A percentile compares a stretch with the other conserved stretches of the same genome.
Evolutionary conservation across 2,797 vertebrate genomes (phyloP).

Genomic region (Notolabrus celidotus): DNA sequence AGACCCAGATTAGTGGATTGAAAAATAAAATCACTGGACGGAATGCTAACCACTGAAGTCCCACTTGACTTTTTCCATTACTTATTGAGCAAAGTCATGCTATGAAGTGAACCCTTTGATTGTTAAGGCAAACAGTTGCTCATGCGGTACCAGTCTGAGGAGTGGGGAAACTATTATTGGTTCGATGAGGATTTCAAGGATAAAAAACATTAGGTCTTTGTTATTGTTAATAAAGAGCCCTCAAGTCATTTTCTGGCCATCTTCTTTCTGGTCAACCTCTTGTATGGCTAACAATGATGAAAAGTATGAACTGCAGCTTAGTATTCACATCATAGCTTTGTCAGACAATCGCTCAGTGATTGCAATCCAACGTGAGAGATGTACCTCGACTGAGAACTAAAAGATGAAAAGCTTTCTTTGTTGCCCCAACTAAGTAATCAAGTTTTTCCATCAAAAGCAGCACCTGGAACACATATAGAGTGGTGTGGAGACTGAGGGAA

Average conservation of each 20-base stretch:
- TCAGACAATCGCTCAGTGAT: conserved; percentile 41
- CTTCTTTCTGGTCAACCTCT: conserved; percentile 20
- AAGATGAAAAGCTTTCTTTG: conserved; percentile 38
- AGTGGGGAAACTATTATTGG: too few relatives aligned
- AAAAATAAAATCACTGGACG: too few relatives aligned
- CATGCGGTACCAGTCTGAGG: too few relatives aligned
- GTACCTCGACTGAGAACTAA: conserved; percentile 13
- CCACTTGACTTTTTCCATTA: too few relatives aligned
- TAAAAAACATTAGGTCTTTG: conserved; percentile 3
- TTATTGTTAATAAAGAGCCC: conserved; percentile 30
- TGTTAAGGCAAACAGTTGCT: too few relatives aligned
- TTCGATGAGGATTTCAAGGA: too few relatives aligned
- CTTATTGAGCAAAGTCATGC: too few relatives aligned
- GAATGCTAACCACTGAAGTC: too few relatives aligned
- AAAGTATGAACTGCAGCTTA: conserved; percentile 17
- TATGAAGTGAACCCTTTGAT: too few relatives aligned
- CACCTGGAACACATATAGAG: conserved; percentile 7
- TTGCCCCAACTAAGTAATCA: conserved; percentile 27
- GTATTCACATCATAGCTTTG: conserved; percentile 36
- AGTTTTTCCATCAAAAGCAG: conserved; percentile 33
- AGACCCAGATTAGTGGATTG: too few relatives aligned
- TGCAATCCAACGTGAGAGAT: conserved; percentile 29
- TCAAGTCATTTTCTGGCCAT: conserved; percentile 10
- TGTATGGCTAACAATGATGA: conserved; percentile 20
- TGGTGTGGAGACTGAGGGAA: neutral